phyloP scores from a whole-genome alignment of 2,113 vertebrate genomes.

The Boleophthalmus pectinirostris region DNA sequence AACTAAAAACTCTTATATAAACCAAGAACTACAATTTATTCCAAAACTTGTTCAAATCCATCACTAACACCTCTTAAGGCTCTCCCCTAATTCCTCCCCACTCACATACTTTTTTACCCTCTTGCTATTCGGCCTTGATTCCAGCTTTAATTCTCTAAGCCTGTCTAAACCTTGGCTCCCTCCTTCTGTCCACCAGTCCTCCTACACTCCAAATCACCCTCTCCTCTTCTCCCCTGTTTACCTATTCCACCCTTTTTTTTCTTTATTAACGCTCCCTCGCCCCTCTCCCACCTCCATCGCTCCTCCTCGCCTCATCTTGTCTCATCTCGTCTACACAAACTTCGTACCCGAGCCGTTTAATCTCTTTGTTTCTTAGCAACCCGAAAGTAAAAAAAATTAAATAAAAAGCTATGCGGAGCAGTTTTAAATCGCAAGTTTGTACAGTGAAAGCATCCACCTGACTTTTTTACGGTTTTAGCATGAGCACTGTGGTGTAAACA shows the following conservation, averaged over 20 bases:
- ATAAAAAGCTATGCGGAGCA: slow-evolving; percentile 6
- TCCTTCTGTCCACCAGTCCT: slow-evolving; percentile 31
- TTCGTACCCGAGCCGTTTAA: slow-evolving; percentile 37
- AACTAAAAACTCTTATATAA: no score
- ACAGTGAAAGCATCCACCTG: slow-evolving; percentile 7
- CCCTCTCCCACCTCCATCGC: slow-evolving; percentile 19
- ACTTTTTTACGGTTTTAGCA: background rate
- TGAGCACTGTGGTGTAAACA: background rate
- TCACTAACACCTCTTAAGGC: slow-evolving; percentile 17
- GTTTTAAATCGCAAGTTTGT: slow-evolving; percentile 13
- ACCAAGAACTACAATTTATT: background rate
- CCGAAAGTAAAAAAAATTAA: slow-evolving; percentile 16
- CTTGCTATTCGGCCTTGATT: slow-evolving; percentile 4
- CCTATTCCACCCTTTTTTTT: background rate
- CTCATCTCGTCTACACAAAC: slow-evolving; percentile 40
- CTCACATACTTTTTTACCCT: slow-evolving; percentile 2
- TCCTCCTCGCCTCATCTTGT: slow-evolving; percentile 9
- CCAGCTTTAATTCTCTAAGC: slow-evolving; percentile 26
- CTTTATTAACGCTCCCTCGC: slow-evolving; percentile 1
- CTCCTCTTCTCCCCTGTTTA: slow-evolving; percentile 17
- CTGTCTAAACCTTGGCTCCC: slow-evolving; percentile 24
- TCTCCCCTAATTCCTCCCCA: slow-evolving; percentile 20
- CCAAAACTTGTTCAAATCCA: background rate
- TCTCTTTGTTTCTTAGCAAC: slow-evolving; percentile 56
- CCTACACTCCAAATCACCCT: slow-evolving; percentile 39